Conservation (phyloP, 2,113 vertebrate species). For the Ctenomys sociabilis region DNA sequence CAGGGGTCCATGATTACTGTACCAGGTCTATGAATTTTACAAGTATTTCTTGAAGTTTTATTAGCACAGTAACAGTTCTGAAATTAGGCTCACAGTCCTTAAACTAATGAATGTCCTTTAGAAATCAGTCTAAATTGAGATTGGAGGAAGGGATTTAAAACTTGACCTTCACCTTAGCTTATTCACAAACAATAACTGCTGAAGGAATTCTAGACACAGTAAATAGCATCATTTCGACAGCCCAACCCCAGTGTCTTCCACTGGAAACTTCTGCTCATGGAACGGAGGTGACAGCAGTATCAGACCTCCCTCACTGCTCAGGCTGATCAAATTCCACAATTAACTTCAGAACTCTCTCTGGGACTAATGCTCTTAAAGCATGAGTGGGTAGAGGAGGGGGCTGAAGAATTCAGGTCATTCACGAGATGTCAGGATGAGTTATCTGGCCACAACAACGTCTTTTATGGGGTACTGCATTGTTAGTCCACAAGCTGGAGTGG, state of each 20-base stretch:
- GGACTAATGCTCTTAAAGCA: neutral
- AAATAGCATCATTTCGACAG: neutral
- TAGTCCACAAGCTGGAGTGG: neutral
- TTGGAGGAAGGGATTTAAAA: neutral
- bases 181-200: neutral
- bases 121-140: neutral
- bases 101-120: neutral
- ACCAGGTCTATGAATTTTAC: neutral
- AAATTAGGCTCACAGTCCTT: neutral
- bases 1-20: neutral
- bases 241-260: neutral
- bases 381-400: neutral
- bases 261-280: neutral
- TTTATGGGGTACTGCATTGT: neutral
- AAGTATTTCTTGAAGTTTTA: neutral
- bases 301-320: neutral
- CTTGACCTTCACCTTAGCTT: neutral
- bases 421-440: conserved; percentile 45
- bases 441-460: conserved; percentile 28
- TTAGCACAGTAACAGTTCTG: neutral
- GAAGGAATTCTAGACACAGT: neutral
- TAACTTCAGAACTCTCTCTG: conserved; percentile 37
- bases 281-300: neutral
- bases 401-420: conserved; percentile 58
- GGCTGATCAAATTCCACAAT: conserved; percentile 23